These are phyloP conservation scores for Cylindroiulus punctatus DNA, from an alignment of 2,888 invertebrate species.

Conservation along the genomic window DNA sequence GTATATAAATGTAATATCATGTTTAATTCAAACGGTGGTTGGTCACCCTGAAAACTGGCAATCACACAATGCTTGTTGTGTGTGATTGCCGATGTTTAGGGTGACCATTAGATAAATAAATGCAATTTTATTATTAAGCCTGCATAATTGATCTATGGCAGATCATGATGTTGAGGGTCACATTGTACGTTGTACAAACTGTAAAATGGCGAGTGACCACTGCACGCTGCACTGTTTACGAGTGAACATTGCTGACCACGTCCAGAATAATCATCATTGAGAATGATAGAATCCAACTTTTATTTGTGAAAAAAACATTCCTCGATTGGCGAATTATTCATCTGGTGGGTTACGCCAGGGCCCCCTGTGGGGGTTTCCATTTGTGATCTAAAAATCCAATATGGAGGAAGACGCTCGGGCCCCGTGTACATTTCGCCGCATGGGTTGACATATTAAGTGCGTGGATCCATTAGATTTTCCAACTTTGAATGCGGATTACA, in stretches of 20 bases:
- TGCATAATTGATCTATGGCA: too few species aligned
- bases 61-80: neutral
- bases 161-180: too few species aligned
- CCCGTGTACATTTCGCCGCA: conserved; percentile 31
- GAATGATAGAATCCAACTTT: too few species aligned
- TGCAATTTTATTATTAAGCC: too few species aligned
- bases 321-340: neutral
- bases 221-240: too few species aligned
- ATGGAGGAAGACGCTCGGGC: neutral
- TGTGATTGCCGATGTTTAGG: neutral
- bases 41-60: neutral
- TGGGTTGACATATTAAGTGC: conserved; percentile 45
- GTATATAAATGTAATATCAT: too few species aligned
- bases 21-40: too few species aligned
- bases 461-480: conserved; percentile 40
- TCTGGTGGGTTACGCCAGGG: neutral
- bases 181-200: too few species aligned
- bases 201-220: too few species aligned
- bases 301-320: neutral
- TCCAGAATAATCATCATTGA: too few species aligned
- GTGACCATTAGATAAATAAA: too few species aligned
- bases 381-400: conserved; percentile 13
- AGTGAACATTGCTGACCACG: neutral
- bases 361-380: conserved; percentile 1
- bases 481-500: conserved; percentile 45